These are phyloP conservation scores for Cyanoramphus novaezelandiae DNA, from an alignment of 2,113 vertebrate genomes.

Conservation along the genomic window DNA sequence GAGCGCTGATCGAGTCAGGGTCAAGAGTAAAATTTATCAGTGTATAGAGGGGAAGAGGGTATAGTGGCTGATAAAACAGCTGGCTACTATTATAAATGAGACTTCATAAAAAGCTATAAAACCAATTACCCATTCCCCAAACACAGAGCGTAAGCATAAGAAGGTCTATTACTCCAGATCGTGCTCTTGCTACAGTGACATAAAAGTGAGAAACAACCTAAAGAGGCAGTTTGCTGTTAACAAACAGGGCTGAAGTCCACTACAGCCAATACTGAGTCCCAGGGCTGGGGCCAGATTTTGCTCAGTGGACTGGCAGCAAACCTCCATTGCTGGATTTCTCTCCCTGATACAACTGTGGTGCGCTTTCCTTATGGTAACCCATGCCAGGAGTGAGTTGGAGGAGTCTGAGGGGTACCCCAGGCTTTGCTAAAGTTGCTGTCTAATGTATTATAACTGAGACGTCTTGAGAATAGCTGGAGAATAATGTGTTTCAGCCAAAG, in stretches of 20 bases:
- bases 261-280: background rate
- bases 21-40: background rate
- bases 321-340: background rate
- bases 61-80: background rate
- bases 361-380: background rate
- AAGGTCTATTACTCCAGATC: background rate
- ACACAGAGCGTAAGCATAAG: background rate
- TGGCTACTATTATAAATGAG: background rate
- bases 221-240: background rate
- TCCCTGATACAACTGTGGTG: background rate
- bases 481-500: background rate
- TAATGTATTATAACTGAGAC: background rate
- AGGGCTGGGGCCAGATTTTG: background rate
- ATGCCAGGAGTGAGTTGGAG: background rate
- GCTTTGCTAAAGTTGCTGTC: background rate
- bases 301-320: background rate
- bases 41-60: background rate
- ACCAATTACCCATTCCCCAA: background rate
- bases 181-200: background rate
- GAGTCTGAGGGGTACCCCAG: background rate
- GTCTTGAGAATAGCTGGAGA: background rate
- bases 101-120: background rate
- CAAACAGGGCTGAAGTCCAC: background rate
- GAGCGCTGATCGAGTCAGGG: rapidly evolving
- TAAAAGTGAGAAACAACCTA: background rate